Evolutionary conservation across 2,113 vertebrate species (phyloP).

Genomic region (Pelodiscus sinensis): DNA sequence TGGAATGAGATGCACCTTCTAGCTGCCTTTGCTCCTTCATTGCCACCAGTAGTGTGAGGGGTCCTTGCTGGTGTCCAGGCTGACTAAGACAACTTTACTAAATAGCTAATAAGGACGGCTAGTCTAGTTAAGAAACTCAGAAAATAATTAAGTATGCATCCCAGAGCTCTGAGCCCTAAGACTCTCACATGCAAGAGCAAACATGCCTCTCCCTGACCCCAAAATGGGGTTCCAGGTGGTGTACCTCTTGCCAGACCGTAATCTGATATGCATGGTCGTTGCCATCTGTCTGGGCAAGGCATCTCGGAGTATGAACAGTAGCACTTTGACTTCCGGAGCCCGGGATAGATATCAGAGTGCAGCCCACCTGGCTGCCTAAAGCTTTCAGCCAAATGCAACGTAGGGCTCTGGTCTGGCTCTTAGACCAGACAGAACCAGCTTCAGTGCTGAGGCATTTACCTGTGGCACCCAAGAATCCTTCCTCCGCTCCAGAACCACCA

Average conservation of each 20-base stretch:
- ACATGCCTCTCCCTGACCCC: not conserved
- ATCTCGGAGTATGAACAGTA: not conserved
- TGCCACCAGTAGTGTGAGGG: not conserved
- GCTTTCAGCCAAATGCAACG: not conserved
- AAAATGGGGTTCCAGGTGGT: not conserved
- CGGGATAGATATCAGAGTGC: not conserved
- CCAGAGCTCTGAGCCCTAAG: not conserved
- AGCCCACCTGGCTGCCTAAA: not conserved
- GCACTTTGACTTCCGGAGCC: not conserved
- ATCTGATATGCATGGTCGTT: rapidly evolving
- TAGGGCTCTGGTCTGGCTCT: not conserved
- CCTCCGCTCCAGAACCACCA: not conserved
- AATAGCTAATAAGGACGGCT: not conserved
- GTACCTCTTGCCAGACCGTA: not conserved
- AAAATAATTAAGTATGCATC: not conserved
- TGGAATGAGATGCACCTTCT: not conserved
- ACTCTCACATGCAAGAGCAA: not conserved
- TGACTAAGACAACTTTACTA: not conserved
- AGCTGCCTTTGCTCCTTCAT: not conserved
- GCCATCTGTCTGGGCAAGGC: not conserved
- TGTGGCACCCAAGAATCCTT: not conserved
- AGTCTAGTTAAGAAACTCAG: not conserved
- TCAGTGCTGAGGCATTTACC: not conserved
- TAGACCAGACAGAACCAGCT: not conserved
- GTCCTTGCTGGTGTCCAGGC: not conserved